Evolutionary conservation across 2,113 vertebrate genomes (phyloP).

Genomic region (Calcarius ornatus): DNA sequence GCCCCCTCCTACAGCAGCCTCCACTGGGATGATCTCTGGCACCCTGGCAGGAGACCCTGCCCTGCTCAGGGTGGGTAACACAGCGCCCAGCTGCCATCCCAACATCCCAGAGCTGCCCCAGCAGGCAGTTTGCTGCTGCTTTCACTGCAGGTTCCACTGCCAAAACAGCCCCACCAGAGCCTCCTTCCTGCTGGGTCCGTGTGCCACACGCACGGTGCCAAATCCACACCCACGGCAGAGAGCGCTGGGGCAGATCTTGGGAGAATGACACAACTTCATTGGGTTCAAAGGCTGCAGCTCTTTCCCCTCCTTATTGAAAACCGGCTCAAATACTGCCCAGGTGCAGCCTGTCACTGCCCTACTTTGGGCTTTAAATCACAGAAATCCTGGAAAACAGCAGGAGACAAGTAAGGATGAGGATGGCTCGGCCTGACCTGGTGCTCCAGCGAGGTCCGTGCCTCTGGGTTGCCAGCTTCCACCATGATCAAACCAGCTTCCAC

Average conservation of each 20-base stretch:
- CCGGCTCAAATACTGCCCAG: not conserved
- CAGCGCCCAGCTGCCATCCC: not conserved
- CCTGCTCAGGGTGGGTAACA: not conserved
- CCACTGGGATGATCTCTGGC: not conserved
- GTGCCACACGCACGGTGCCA: accelerated
- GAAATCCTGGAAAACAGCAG: not conserved
- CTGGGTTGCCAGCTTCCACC: not conserved
- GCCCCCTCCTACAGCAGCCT: not conserved
- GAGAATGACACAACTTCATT: not conserved
- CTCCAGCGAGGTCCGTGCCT: not conserved
- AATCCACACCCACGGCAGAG: not conserved
- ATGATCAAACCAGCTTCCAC: not conserved
- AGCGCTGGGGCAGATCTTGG: not conserved
- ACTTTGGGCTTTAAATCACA: not conserved
- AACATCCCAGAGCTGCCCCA: not conserved
- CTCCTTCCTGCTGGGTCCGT: not conserved
- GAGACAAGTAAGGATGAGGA: not conserved
- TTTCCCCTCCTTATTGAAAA: not conserved
- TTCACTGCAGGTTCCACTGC: not conserved
- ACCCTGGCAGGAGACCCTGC: not conserved
- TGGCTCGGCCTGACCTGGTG: not conserved
- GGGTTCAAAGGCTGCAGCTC: not conserved
- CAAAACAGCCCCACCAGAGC: not conserved
- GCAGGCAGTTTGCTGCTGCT: not conserved
- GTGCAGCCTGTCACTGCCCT: not conserved